Percentiles rank a stretch among this genome's conserved stretches.
Conservation (phyloP, 2,888 invertebrate species). For the Parnassius smintheus region DNA sequence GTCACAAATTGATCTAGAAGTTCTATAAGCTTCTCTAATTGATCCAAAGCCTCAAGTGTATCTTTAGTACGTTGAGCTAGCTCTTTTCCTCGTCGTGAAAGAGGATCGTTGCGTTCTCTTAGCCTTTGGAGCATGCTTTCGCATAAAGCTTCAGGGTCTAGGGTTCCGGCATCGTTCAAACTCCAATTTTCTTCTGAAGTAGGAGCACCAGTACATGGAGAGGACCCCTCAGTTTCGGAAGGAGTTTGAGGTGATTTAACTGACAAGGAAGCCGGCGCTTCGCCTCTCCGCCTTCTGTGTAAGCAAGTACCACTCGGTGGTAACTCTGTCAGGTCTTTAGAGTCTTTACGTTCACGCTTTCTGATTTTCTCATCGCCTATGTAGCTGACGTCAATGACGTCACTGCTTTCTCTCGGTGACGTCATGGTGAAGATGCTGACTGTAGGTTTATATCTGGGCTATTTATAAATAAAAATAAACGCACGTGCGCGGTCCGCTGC, state of each 20-base stretch:
- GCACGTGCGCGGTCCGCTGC: slow-evolving; percentile 58
- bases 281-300: slow-evolving; percentile 65
- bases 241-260: slow-evolving; percentile 63
- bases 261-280: slow-evolving; percentile 65
- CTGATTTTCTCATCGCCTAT: slow-evolving; percentile 39
- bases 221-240: slow-evolving; percentile 70
- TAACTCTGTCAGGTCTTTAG: slow-evolving; percentile 57
- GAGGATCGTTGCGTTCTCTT: slow-evolving; percentile 63
- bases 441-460: slow-evolving; percentile 51
- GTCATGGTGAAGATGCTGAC: slow-evolving; percentile 54
- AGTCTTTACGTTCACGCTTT: slow-evolving; percentile 40
- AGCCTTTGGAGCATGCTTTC: slow-evolving; percentile 67
- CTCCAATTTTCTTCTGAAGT: slow-evolving; percentile 62
- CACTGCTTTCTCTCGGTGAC: slow-evolving; percentile 61
- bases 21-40: slow-evolving; percentile 88
- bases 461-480: slow-evolving; percentile 75
- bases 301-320: slow-evolving; percentile 69
- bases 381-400: slow-evolving; percentile 48
- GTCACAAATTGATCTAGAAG: slow-evolving; percentile 88
- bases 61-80: slow-evolving; percentile 80
- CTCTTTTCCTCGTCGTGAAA: slow-evolving; percentile 78
- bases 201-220: slow-evolving; percentile 65
- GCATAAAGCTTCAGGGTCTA: slow-evolving; percentile 62
- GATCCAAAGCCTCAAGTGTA: slow-evolving; percentile 86
- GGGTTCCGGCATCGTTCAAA: slow-evolving; percentile 45